A percentile compares a stretch with the other conserved stretches of the same genome.
Conservation (phyloP, 2,888 invertebrate species). For the Cyaniris semiargus region DNA sequence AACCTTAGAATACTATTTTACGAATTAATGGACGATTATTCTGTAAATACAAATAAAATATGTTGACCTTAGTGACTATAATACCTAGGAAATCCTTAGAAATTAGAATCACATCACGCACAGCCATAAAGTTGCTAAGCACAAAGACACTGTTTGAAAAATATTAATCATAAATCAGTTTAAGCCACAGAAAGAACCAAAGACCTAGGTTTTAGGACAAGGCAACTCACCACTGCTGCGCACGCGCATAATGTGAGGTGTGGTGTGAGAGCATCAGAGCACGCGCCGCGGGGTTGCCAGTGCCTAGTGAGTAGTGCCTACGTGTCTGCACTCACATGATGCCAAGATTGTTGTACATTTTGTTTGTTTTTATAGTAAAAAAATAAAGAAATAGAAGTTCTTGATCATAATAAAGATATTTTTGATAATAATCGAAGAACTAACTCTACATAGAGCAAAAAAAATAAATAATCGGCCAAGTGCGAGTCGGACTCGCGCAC, state of each 20-base stretch:
- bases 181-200: background rate
- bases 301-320: background rate
- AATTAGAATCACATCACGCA: background rate
- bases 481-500: too few species aligned
- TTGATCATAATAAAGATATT: background rate
- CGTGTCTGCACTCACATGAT: background rate
- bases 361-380: background rate
- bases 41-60: too few species aligned
- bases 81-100: too few species aligned
- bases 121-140: background rate
- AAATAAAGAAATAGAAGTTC: background rate
- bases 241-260: background rate
- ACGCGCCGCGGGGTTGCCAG: slow-evolving; percentile 1
- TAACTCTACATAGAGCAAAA: background rate
- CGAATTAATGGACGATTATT: too few species aligned
- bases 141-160: too few species aligned
- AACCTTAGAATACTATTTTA: background rate
- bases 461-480: too few species aligned
- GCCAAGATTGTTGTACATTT: background rate
- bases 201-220: background rate
- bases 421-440: background rate
- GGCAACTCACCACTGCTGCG: background rate
- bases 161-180: too few species aligned
- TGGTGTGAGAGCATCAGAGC: too few species aligned
- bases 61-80: too few species aligned